A percentile compares a stretch with the other conserved stretches of the same genome.
These are phyloP conservation scores for Columba guinea DNA, from an alignment of 2,797 vertebrate genomes.

Conservation along the genomic window DNA sequence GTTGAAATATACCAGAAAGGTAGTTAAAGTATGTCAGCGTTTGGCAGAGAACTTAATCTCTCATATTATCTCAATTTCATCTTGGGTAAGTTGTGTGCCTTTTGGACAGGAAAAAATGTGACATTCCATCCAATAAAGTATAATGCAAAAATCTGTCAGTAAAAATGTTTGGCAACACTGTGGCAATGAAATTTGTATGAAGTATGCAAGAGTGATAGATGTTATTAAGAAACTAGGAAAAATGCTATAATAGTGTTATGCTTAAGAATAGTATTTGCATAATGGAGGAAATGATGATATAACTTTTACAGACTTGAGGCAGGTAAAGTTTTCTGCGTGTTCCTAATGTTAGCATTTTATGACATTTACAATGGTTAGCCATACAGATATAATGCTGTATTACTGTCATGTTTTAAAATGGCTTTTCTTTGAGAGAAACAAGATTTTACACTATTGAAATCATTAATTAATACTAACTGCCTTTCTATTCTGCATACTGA, in stretches of 20 bases:
- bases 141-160: not conserved
- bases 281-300: not conserved
- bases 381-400: not conserved
- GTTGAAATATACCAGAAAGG: not conserved
- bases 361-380: not conserved
- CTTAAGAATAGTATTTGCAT: not conserved
- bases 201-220: not conserved
- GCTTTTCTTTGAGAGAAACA: not conserved
- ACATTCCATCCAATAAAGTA: not conserved
- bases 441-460: not conserved
- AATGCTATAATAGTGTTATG: not conserved
- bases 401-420: not conserved
- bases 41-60: not conserved
- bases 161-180: not conserved
- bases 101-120: not conserved
- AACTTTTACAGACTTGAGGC: not conserved
- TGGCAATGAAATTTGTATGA: not conserved
- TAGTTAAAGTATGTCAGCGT: too few species aligned
- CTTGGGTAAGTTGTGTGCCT: not conserved
- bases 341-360: not conserved
- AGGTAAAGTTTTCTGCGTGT: not conserved
- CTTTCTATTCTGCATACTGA: not conserved
- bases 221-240: not conserved
- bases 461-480: not conserved
- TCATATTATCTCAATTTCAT: not conserved